Evolutionary conservation across 2,797 vertebrate genomes (phyloP).

Genomic region (Gambusia yucatana): DNA sequence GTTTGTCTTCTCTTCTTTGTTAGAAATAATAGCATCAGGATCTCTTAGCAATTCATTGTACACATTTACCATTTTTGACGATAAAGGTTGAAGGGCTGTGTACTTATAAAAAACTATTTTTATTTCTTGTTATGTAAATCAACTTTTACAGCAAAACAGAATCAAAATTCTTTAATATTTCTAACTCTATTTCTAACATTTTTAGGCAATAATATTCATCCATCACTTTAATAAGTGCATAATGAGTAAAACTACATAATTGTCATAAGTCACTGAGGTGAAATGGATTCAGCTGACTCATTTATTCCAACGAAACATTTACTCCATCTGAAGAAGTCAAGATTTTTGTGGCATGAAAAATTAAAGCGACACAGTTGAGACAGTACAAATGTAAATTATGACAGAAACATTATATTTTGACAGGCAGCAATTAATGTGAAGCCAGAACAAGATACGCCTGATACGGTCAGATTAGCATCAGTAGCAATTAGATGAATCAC

Average conservation of each 20-base stretch:
- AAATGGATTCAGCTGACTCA: neutral
- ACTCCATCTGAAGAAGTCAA: neutral
- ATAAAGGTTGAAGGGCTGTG: neutral
- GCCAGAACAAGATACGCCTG: conserved; percentile 6
- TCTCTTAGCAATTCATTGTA: neutral
- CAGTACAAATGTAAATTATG: conserved; percentile 5
- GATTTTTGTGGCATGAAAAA: neutral
- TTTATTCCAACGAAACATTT: neutral
- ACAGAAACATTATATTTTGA: conserved; percentile 1
- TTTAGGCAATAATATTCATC: neutral
- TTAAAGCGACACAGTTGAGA: conserved; percentile 3
- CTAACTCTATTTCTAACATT: neutral
- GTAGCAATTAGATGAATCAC: neutral
- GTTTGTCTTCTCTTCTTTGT: neutral
- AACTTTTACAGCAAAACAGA: neutral
- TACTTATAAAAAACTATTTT: neutral
- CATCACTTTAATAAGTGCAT: neutral
- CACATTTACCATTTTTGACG: neutral
- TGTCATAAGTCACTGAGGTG: conserved; percentile 2
- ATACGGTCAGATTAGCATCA: conserved; percentile 7
- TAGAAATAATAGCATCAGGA: neutral
- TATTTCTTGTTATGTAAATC: neutral
- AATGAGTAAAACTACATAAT: neutral
- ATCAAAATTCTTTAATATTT: neutral
- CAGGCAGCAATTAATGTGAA: conserved; percentile 13